Evolutionary conservation across 2,888 invertebrate genomes (phyloP).

Genomic region (Hemaris fuciformis): DNA sequence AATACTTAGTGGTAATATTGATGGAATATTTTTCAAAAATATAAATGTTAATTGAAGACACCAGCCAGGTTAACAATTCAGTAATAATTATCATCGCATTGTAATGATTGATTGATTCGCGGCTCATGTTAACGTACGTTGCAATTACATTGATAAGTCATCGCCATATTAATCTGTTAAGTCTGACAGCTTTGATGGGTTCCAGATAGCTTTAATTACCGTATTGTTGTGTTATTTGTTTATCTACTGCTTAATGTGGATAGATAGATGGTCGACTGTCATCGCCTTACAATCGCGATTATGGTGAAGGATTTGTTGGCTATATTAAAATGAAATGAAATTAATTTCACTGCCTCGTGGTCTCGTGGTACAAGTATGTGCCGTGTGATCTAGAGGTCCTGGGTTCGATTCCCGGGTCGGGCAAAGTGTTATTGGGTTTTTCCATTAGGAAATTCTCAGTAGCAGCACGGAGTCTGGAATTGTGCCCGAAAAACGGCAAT

Average conservation of each 20-base stretch:
- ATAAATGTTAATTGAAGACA: no score
- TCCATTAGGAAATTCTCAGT: no score
- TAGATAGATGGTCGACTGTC: neutral
- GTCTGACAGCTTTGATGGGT: slow-evolving; percentile 5
- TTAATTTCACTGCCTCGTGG: no score
- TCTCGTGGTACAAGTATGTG: no score
- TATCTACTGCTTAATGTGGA: neutral
- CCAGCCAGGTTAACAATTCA: neutral
- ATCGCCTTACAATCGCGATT: neutral
- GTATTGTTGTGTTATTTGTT: neutral
- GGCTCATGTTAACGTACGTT: neutral
- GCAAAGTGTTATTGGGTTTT: no score
- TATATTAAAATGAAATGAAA: no score
- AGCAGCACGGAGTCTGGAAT: no score
- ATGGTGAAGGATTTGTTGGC: neutral
- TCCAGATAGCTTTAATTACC: slow-evolving; percentile 8
- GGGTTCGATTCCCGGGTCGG: no score
- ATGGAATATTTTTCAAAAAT: no score
- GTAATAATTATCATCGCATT: slow-evolving; percentile 1
- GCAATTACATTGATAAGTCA: slow-evolving; percentile 10
- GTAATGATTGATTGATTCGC: slow-evolving; percentile 8
- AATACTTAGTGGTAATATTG: no score
- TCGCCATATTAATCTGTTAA: slow-evolving; percentile 2
- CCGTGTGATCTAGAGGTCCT: no score
- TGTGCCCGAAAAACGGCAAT: no score